Evolutionary conservation across 2,113 vertebrate species (phyloP).

Genomic region (Heterocephalus glaber): DNA sequence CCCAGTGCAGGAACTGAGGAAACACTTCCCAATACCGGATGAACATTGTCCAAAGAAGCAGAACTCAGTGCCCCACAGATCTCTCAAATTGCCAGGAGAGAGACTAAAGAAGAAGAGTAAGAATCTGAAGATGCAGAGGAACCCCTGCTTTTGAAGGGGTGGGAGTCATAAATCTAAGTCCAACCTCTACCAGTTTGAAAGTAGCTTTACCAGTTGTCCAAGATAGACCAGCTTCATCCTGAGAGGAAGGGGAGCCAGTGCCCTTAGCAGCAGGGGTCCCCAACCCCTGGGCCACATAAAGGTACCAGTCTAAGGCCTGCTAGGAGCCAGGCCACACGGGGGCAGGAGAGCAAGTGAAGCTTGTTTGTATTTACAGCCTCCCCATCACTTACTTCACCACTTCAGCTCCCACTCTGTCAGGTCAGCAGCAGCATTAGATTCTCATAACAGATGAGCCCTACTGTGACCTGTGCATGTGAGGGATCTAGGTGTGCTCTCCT

Average conservation of each 20-base stretch:
- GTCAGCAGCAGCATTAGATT: neutral
- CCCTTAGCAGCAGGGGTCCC: neutral
- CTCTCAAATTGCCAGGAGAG: neutral
- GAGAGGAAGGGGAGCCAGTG: neutral
- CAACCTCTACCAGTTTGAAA: no score
- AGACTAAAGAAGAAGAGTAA: no score
- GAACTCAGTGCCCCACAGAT: no score
- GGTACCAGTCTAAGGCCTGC: neutral
- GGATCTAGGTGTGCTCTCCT: neutral
- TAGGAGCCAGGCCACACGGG: neutral
- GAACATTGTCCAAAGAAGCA: neutral
- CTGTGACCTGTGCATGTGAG: neutral
- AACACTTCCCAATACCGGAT: no score
- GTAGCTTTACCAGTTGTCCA: accelerated
- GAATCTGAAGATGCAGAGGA: neutral
- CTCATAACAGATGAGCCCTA: neutral
- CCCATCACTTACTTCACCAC: neutral
- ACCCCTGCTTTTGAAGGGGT: accelerated
- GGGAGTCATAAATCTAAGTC: neutral
- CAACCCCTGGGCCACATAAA: neutral
- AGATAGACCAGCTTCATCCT: neutral
- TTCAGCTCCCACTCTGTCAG: neutral
- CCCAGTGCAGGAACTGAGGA: neutral
- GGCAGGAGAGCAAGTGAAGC: neutral
- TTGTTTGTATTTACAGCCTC: neutral